These are phyloP conservation scores for Caenorhabditis elegans DNA, from an alignment of 1,140 invertebrate species.

Conservation along the genomic window WBcel235 BX284605.5:11575001-11575500, in stretches of 20 bases:
- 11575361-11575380: no score
- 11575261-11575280: no score
- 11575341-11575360: no score
- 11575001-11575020: neutral
- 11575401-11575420: neutral
- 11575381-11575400: no score
- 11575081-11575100: constrained; percentile 53
- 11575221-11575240: constrained; percentile 3
- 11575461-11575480: constrained; percentile 10
- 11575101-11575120: no score
- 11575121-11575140: constrained; percentile 14
- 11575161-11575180: neutral
- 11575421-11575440: neutral
- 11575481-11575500: constrained; percentile 15
- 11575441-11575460: constrained; percentile 23
- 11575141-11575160: constrained; percentile 3
- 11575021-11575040: constrained; percentile 1
- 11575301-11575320: no score
- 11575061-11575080: constrained; percentile 15
- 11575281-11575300: no score
- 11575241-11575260: neutral
- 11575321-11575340: no score
- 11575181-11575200: neutral
- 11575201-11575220: neutral
- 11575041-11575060: neutral